Evolutionary conservation across 2,888 invertebrate genomes (phyloP), one percentile per base, ranked within the genome.

Genomic region (Scaeva pyrastri): DNA sequence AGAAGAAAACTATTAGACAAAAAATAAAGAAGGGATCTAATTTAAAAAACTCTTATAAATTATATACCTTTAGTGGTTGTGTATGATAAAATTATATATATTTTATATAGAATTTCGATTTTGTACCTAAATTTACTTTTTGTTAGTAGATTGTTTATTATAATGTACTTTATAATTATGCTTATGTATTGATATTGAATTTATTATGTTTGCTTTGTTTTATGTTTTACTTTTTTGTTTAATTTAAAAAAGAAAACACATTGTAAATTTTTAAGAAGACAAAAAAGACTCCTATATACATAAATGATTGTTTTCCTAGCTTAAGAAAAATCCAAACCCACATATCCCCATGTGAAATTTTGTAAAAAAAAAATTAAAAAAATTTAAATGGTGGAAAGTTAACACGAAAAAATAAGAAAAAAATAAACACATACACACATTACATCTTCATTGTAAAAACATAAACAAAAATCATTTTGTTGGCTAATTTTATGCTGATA

Each of bases 1-100:
- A 88, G 92, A 92, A 88, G 91, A 91, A 80, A 92, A 91, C 72
- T 92, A 92, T 88, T 92, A 91, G 66, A 82, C 31, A 31, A 31
- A 45, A 52, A 16, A 23, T 12, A 2, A 66, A 64, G 31, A 45
- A 14, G 21, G 21, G 21, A 66, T 1, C 4, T 48, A 19, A 48
- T 64, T 26, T 66, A 64, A 43, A 48, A 31, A 31, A 31, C 31
- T 5, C 31, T 52, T 23, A 23, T 19, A 39, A 39, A 41, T 41
- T 43, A 43, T 19, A 66, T 72, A 43, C 36, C 55, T 26, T 52
- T 1, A 50, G 52, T 50, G 66, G 55, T 70, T 79, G 66, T 81
- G 66, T 73, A 52, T 66, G 56, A 58, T 70, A 66, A 45, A 21
- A 43, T 60, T 74, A n/a, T n/a, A n/a, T 36, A 36, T 56, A 60